A percentile compares a stretch with the other conserved stretches of the same genome.
Conservation (phyloP, 1,140 invertebrate species). For the Anoplophora glabripennis region DNA sequence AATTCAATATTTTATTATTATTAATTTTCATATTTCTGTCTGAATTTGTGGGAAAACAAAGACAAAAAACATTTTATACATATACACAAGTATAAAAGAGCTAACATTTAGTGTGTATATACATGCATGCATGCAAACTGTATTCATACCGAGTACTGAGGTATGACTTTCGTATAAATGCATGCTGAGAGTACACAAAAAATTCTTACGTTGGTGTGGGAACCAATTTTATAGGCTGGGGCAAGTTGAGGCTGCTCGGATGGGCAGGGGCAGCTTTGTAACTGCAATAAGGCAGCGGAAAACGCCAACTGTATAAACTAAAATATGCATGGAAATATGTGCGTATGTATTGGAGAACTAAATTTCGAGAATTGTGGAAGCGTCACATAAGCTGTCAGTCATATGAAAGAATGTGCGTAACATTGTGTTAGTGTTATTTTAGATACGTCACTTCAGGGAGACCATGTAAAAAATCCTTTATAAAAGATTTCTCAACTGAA, state of each 20-base stretch:
- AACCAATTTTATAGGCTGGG: constrained; percentile 69
- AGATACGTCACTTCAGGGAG: no score
- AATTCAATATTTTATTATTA: no score
- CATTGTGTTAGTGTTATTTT: neutral
- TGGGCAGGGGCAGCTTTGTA: constrained; percentile 72
- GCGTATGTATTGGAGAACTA: constrained; percentile 9
- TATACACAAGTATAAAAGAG: neutral
- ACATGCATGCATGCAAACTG: neutral
- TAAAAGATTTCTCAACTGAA: no score
- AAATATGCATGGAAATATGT: constrained; percentile 50
- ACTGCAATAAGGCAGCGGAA: constrained; percentile 88
- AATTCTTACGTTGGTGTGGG: constrained; percentile 62
- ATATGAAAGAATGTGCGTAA: neutral
- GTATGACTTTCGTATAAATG: neutral
- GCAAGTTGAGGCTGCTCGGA: constrained; percentile 72
- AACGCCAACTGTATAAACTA: constrained; percentile 91
- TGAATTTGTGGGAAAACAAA: neutral
- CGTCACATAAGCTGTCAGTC: no score
- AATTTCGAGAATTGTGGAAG: no score
- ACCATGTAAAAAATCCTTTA: no score
- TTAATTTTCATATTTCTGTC: neutral
- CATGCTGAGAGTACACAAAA: neutral
- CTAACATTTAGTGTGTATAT: neutral
- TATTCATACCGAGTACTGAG: neutral
- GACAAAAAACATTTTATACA: neutral